Base-by-base conservation (phyloP, 2,797 vertebrate genomes). In the Eulemur mongoz region DNA sequence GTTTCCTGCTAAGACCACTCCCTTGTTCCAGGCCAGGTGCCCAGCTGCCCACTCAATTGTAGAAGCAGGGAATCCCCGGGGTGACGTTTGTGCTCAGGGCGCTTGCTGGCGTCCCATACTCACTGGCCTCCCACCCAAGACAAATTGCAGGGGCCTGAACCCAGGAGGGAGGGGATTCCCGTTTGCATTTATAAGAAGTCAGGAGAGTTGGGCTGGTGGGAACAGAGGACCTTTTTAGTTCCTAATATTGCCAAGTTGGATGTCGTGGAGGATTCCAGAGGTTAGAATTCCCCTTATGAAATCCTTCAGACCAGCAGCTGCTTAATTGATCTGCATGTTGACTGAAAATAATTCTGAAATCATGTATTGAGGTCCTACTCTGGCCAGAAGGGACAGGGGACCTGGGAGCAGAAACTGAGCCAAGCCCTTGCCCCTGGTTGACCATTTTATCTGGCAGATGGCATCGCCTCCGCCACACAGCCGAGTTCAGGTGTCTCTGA, bases 401-500 rank as follows among this genome's bases (percentile, higher is more conserved):
- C 59, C 73, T 12, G 10, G 48, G 73, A 80, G 89, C 35, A 43
- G 48, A 73, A 85, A 54, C 6, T 4, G 1, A 92, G 63, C 38
- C 52, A 67, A 75, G 30, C 38, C 4, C 54, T 48, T 52, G 84
- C 12, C 75, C 50, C 0, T 30, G 0, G 40, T 40, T 79, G 76
- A 89, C 69, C 20, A 0, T 92, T 94, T 38, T 38, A 17, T 61
- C 67, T 96, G 94, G 84, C 93, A 95, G 91, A 93, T 93, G 89
- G 93, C 57, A n/a, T 23, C 45, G 61, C 86, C 67, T 96, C 84
- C 82, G 20, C 50, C 1, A 7, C 78, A 50, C 40, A 40, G 65
- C 78, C 80, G 54, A 35, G 81, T 91, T 97, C 90, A 96, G 93
- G 93, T 95, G 93, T 86, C 87, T 97, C 57, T 45, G 84, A 95